Evolutionary conservation across 2,113 vertebrate species (phyloP), one percentile per base, ranked within the genome.

Genomic region (Pelmatolapia mariae): DNA sequence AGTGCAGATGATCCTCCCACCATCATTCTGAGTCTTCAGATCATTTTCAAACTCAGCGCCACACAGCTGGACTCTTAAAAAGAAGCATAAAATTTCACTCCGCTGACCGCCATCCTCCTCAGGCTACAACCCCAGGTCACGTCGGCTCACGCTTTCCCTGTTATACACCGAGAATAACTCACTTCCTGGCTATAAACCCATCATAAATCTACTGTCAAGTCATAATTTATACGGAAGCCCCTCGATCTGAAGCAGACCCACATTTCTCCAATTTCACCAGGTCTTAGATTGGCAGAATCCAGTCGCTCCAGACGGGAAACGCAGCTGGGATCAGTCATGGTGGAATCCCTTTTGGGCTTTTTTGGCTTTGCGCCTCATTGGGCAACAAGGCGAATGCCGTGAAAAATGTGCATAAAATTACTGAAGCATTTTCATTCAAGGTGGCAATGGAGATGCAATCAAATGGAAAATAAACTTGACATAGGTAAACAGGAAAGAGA

Each of bases 121-220:
- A 59, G 43, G 29, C 57, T 86, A 57, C 78, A 79, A 24, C 38
- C 71, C 56, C 52, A 71, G 91, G 93, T 91, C 84, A 94, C 86
- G 57, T 91, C 87, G 57, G 68, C 90, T 92, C 85, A 91, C 40
- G n/a, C 84, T 82, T 91, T 81, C 54, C 82, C 82, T 86, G 88
- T 86, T 89, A 89, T 79, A 90, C 84, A 92, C 89, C 66, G 53
- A 88, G 82, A 91, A 91, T 90, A 93, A 92, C 90, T 92, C 83
- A 86, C 87, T 92, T 93, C 87, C 87, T 57, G 59, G 57, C 83
- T 78, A 80, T 95, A 94, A 94, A 94, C 47, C 82, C 81, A 87
- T 92, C 92, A 89, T 31, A 82, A 84, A 86, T 92, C 73, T 45
- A 90, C 91, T 78, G 87, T 82, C 89, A 81, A 83, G 85, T 82